phyloP scores from a whole-genome alignment of 2,888 invertebrate species.

The Chloroclystis v-ata region DNA sequence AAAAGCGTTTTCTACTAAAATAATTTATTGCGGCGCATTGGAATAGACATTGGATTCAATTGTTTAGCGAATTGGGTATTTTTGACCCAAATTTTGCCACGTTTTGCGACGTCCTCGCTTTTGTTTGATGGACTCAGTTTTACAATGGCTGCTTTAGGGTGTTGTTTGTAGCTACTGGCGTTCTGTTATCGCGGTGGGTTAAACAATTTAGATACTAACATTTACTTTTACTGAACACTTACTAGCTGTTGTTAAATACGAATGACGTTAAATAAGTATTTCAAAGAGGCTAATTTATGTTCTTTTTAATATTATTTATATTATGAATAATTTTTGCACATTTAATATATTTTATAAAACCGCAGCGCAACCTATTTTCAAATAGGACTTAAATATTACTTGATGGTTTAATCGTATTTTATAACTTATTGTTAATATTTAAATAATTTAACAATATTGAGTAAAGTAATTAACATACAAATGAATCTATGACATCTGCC shows the following conservation, averaged over 20 bases:
- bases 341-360: no score
- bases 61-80: conserved; percentile 41
- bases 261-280: no score
- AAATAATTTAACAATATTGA: not conserved
- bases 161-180: conserved; percentile 13
- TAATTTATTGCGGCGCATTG: conserved; percentile 57
- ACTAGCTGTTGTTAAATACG: no score
- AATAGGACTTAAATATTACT: no score
- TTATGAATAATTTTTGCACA: no score
- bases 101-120: conserved; percentile 40
- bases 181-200: conserved; percentile 1
- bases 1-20: conserved; percentile 51
- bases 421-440: no score
- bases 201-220: not conserved
- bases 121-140: conserved; percentile 36
- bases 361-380: no score
- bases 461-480: not conserved
- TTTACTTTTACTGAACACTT: no score
- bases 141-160: conserved; percentile 28
- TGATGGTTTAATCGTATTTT: no score
- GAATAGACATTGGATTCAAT: conserved; percentile 35
- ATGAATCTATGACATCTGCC: conserved; percentile 19
- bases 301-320: no score
- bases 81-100: conserved; percentile 39
- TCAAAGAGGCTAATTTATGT: no score